Evolutionary conservation across 2,797 vertebrate species (phyloP).

Genomic region (Cryptoprocta ferox): DNA sequence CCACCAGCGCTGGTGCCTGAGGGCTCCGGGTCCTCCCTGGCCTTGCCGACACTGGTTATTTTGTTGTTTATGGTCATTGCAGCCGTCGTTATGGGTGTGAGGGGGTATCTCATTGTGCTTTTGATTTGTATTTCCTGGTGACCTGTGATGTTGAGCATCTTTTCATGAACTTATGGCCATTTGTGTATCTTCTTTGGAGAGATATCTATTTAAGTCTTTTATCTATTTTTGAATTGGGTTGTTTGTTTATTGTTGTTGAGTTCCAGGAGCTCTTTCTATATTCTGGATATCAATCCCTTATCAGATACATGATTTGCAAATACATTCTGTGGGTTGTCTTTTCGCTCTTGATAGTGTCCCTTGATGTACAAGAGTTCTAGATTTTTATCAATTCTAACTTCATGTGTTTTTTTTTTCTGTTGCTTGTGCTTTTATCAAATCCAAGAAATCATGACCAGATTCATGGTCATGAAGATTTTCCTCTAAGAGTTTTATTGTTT

Average conservation of each 20-base stretch:
- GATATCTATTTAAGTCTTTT: no score
- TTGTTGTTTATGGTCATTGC: not conserved
- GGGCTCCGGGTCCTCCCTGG: rapidly evolving
- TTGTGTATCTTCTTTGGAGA: not conserved
- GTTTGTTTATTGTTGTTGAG: not conserved
- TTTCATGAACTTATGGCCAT: not conserved
- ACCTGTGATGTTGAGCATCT: not conserved
- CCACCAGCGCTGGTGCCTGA: no score
- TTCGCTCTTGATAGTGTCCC: not conserved
- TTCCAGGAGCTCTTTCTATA: not conserved
- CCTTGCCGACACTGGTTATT: not conserved
- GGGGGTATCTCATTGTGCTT: not conserved
- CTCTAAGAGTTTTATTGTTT: not conserved
- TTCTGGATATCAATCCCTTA: not conserved
- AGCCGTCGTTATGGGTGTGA: not conserved
- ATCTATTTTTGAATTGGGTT: not conserved
- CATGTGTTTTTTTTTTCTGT: not conserved
- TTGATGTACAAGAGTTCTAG: not conserved
- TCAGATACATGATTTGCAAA: not conserved
- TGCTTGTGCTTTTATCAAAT: not conserved
- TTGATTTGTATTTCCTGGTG: not conserved
- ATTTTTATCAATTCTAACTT: not conserved
- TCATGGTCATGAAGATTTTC: not conserved
- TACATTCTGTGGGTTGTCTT: not conserved
- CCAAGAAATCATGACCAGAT: not conserved